These are phyloP conservation scores for Chorisops tibialis DNA, from an alignment of 2,888 invertebrate genomes.

Conservation along the genomic window DNA sequence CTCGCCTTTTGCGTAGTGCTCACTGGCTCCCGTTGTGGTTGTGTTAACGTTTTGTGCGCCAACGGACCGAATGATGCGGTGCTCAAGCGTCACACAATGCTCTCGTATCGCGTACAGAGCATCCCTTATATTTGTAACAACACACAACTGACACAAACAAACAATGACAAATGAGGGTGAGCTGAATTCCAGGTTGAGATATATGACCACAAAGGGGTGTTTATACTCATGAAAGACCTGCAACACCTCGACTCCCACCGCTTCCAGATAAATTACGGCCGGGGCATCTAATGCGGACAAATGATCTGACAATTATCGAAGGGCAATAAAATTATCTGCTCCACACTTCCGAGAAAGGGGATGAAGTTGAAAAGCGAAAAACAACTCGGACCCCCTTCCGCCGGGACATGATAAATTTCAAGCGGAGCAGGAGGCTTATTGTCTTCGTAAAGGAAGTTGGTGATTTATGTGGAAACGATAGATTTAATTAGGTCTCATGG, in stretches of 20 bases:
- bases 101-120: neutral
- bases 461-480: constrained; percentile 34
- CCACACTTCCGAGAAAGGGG: neutral
- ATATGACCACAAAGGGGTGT: constrained; percentile 19
- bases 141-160: constrained; percentile 7
- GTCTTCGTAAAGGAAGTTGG: constrained; percentile 34
- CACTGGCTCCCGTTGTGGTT: neutral
- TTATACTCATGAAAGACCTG: neutral
- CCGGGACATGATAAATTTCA: constrained; percentile 17
- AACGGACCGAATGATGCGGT: constrained; percentile 6
- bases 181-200: neutral
- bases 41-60: neutral
- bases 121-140: constrained; percentile 11
- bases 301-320: constrained; percentile 34
- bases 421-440: constrained; percentile 33
- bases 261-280: no score
- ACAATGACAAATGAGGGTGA: constrained; percentile 10
- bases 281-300: constrained; percentile 27
- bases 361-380: neutral
- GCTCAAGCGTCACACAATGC: constrained; percentile 4
- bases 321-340: constrained; percentile 31
- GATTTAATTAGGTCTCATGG: constrained; percentile 29
- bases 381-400: neutral
- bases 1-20: constrained; percentile 15
- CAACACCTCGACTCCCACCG: no score